These are phyloP conservation scores for Cheilosia variabilis DNA, from an alignment of 2,888 invertebrate genomes.

Conservation along the genomic window DNA sequence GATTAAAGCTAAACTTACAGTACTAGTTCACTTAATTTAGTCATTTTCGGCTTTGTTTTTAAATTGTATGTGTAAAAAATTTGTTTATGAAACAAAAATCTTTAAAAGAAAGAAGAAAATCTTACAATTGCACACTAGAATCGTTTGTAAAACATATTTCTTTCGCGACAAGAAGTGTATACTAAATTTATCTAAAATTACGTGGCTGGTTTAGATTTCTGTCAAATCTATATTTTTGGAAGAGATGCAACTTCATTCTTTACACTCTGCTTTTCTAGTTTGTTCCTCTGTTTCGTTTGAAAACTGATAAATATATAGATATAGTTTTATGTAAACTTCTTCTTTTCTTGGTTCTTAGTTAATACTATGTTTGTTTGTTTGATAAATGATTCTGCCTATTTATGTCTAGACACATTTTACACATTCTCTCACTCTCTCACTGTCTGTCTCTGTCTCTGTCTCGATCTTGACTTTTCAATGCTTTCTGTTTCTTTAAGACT, in stretches of 20 bases:
- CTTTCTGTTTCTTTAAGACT: constrained; percentile 66
- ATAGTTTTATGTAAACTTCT: constrained; percentile 39
- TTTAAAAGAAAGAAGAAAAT: constrained; percentile 24
- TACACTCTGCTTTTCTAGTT: constrained; percentile 13
- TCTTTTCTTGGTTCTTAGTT: constrained; percentile 45
- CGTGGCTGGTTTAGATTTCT: constrained; percentile 40
- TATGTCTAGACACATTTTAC: constrained; percentile 50
- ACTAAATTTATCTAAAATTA: constrained; percentile 52
- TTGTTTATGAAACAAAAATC: constrained; percentile 68
- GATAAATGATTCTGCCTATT: constrained; percentile 59
- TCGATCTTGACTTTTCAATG: constrained; percentile 52
- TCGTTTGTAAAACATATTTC: constrained; percentile 38
- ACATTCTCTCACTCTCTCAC: constrained; percentile 15
- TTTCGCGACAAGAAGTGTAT: constrained; percentile 48
- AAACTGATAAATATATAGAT: constrained; percentile 19
- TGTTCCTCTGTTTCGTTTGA: constrained; percentile 3
- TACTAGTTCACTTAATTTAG: constrained; percentile 64
- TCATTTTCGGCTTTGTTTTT: constrained; percentile 27
- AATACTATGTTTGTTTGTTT: constrained; percentile 46
- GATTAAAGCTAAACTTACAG: constrained; percentile 60
- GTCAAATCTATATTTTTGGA: constrained; percentile 45
- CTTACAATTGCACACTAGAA: constrained; percentile 52
- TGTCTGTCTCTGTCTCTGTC: constrained; percentile 34
- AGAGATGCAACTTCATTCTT: constrained; percentile 40
- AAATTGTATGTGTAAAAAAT: constrained; percentile 46